phyloP scores from a whole-genome alignment of 1,140 invertebrate species.

The Dryas iulia region DNA sequence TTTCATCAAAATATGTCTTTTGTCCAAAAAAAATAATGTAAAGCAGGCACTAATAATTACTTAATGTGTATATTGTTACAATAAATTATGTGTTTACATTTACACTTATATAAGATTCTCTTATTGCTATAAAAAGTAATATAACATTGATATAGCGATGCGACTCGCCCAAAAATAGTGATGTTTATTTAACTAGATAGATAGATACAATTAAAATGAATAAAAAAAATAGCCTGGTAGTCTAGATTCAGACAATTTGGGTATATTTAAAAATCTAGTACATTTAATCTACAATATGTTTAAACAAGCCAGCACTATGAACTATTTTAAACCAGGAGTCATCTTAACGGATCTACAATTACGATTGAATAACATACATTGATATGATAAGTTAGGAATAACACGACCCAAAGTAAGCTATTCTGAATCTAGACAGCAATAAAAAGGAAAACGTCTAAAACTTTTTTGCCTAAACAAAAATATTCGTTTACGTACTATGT shows the following conservation, averaged over 20 bases:
- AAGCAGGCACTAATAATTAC: slow-evolving; percentile 78
- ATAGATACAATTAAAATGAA: slow-evolving; percentile 38
- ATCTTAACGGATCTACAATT: slow-evolving; percentile 16
- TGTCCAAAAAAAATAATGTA: slow-evolving; percentile 65
- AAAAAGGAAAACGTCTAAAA: slow-evolving; percentile 28
- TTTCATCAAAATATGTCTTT: slow-evolving; percentile 78
- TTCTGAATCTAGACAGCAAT: slow-evolving; percentile 41
- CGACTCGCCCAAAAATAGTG: slow-evolving; percentile 50
- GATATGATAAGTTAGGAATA: slow-evolving; percentile 31
- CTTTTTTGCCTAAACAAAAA: slow-evolving; percentile 29
- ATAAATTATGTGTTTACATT: slow-evolving; percentile 77
- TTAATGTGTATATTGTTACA: slow-evolving; percentile 73
- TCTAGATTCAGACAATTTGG: slow-evolving; percentile 48
- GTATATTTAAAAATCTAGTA: slow-evolving; percentile 18
- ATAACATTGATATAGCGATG: slow-evolving; percentile 55
- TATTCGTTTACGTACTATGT: slow-evolving; percentile 48
- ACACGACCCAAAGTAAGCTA: slow-evolving; percentile 25
- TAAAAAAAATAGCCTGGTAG: slow-evolving; percentile 33
- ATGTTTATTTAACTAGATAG: slow-evolving; percentile 58
- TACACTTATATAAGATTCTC: slow-evolving; percentile 64
- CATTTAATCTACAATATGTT: slow-evolving; percentile 22
- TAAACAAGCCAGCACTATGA: slow-evolving; percentile 25
- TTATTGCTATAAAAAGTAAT: slow-evolving; percentile 69
- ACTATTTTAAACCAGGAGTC: slow-evolving; percentile 15
- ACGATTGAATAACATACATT: slow-evolving; percentile 30